A percentile compares a stretch with the other conserved stretches of the same genome.
These are phyloP conservation scores for Caiman crocodilus DNA, from an alignment of 2,797 vertebrate species.

Conservation along the genomic window DNA sequence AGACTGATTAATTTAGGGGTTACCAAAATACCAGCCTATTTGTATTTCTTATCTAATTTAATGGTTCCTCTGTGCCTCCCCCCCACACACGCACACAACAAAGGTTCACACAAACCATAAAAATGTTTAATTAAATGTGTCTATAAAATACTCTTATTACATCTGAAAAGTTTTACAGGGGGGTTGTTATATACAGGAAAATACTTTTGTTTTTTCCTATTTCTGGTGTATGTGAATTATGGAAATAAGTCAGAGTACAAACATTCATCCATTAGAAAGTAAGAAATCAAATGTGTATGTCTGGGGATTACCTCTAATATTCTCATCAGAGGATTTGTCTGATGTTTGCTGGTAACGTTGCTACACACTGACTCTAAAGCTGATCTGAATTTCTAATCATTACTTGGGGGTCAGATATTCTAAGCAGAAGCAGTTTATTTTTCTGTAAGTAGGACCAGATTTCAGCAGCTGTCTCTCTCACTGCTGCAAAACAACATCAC, in stretches of 20 bases:
- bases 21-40: neutral
- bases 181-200: rapidly evolving
- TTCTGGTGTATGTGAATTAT: neutral
- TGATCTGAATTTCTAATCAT: neutral
- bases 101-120: neutral
- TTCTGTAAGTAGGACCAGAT: rapidly evolving
- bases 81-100: neutral
- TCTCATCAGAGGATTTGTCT: neutral
- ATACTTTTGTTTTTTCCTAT: rapidly evolving
- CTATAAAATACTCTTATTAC: rapidly evolving
- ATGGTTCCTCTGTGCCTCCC: neutral
- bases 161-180: rapidly evolving
- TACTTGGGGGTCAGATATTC: neutral
- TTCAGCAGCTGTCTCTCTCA: neutral
- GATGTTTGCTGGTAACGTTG: neutral
- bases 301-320: rapidly evolving
- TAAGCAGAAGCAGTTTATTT: neutral
- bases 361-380: neutral
- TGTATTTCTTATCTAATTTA: neutral
- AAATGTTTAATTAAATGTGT: too few species aligned
- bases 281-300: rapidly evolving
- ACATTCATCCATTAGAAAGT: rapidly evolving
- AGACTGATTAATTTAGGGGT: neutral
- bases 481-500: rapidly evolving
- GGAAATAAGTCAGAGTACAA: rapidly evolving